Evolutionary conservation across 2,797 vertebrate species (phyloP).

Genomic region (Benthosema pterotum): DNA sequence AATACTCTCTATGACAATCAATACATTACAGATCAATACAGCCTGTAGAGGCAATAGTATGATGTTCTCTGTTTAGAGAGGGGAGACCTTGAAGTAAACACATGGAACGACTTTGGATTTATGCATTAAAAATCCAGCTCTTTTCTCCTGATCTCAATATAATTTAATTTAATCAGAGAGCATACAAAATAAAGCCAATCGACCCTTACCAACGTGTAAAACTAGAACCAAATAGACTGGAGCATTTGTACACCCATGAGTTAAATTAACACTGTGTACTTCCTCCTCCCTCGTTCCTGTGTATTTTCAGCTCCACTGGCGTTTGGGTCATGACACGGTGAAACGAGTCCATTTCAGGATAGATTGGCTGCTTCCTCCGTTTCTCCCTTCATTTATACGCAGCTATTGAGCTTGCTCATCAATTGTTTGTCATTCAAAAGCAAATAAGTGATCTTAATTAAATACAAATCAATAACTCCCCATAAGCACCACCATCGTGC

Average conservation of each 20-base stretch:
- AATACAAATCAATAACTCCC: slow-evolving; percentile 71
- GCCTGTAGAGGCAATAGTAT: neutral
- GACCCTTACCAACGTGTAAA: no score
- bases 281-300: slow-evolving; percentile 27
- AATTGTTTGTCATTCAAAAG: slow-evolving; percentile 72
- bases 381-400: slow-evolving; percentile 58
- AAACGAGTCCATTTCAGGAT: slow-evolving; percentile 46
- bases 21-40: slow-evolving; percentile 28
- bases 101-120: slow-evolving; percentile 39
- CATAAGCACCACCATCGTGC: slow-evolving; percentile 46
- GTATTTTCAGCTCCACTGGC: slow-evolving; percentile 33
- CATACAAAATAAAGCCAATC: no score
- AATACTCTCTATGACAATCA: slow-evolving; percentile 6
- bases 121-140: slow-evolving; percentile 46
- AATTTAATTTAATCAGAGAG: no score
- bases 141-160: slow-evolving; percentile 26
- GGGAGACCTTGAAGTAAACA: slow-evolving; percentile 49
- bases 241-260: no score
- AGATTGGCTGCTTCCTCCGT: slow-evolving; percentile 58
- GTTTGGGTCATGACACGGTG: slow-evolving; percentile 49
- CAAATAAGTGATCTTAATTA: slow-evolving; percentile 71
- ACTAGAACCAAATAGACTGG: no score
- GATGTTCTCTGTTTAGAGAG: slow-evolving; percentile 5
- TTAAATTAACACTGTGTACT: no score
- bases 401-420: slow-evolving; percentile 70